Evolutionary conservation across 2,888 invertebrate genomes (phyloP).

Genomic region (Dysmachus trigonus): DNA sequence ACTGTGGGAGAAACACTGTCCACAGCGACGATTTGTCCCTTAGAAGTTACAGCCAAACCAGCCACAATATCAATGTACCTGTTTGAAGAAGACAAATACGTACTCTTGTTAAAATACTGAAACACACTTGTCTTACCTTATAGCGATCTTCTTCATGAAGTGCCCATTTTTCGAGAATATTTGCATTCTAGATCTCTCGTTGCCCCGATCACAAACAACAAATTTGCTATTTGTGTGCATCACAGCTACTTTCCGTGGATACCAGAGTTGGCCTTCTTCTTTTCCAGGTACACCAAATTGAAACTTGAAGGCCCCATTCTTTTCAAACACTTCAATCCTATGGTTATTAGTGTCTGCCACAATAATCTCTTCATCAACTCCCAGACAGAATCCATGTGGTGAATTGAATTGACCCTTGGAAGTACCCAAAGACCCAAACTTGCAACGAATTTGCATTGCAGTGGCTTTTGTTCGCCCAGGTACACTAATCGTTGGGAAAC

Average conservation of each 20-base stretch:
- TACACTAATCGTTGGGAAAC: constrained; percentile 66
- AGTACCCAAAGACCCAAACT: constrained; percentile 93
- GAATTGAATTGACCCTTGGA: constrained; percentile 96
- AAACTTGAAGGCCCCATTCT: constrained; percentile 90
- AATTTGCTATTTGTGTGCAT: constrained; percentile 88
- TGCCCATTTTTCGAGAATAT: constrained; percentile 96
- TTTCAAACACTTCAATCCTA: constrained; percentile 94
- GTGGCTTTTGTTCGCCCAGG: constrained; percentile 78
- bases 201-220: constrained; percentile 97
- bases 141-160: constrained; percentile 94
- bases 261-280: constrained; percentile 97
- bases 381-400: constrained; percentile 96
- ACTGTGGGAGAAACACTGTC: constrained; percentile 98
- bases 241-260: constrained; percentile 94
- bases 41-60: constrained; percentile 90
- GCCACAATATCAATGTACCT: constrained; percentile 92
- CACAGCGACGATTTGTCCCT: constrained; percentile 94
- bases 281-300: constrained; percentile 95
- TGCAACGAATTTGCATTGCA: constrained; percentile 88
- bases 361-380: constrained; percentile 93
- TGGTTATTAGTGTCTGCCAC: constrained; percentile 98
- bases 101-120: background rate
- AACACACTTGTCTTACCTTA: constrained; percentile 63
- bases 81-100: constrained; percentile 48
- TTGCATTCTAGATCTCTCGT: constrained; percentile 96